Evolutionary conservation across 1,140 invertebrate genomes (phyloP).

Genomic region (Habropoda laboriosa): DNA sequence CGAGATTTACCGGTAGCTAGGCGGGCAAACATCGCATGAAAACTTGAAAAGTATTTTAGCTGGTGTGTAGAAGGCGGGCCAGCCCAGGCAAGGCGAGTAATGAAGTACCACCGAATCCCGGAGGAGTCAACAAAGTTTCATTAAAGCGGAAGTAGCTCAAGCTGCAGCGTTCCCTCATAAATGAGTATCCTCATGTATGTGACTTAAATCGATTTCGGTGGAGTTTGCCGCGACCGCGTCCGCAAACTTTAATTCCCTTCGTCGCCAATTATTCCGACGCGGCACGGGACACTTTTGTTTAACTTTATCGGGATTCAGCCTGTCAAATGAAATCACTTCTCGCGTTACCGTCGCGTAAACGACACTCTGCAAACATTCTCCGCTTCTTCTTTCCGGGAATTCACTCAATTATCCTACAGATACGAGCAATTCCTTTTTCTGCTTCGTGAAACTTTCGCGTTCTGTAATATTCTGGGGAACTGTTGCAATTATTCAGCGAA

Average conservation of each 20-base stretch:
- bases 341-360: no score
- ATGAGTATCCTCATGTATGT: constrained; percentile 52
- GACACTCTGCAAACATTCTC: neutral
- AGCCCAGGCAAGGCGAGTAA: constrained; percentile 47
- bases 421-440: neutral
- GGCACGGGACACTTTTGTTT: constrained; percentile 29
- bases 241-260: constrained; percentile 51
- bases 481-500: no score
- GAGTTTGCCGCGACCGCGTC: constrained; percentile 28
- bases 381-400: neutral
- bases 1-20: constrained; percentile 3
- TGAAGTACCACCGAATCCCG: constrained; percentile 49
- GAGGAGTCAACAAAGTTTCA: constrained; percentile 65
- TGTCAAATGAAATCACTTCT: neutral
- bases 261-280: constrained; percentile 52
- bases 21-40: constrained; percentile 38
- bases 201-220: constrained; percentile 58
- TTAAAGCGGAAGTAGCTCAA: constrained; percentile 57
- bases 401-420: neutral
- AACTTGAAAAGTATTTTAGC: constrained; percentile 56
- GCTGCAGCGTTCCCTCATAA: constrained; percentile 38
- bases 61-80: constrained; percentile 37
- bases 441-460: no score
- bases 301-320: neutral
- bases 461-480: no score